A percentile compares a stretch with the other conserved stretches of the same genome.
phyloP scores from a whole-genome alignment of 2,797 vertebrate species.

The Hemitrygon akajei region DNA sequence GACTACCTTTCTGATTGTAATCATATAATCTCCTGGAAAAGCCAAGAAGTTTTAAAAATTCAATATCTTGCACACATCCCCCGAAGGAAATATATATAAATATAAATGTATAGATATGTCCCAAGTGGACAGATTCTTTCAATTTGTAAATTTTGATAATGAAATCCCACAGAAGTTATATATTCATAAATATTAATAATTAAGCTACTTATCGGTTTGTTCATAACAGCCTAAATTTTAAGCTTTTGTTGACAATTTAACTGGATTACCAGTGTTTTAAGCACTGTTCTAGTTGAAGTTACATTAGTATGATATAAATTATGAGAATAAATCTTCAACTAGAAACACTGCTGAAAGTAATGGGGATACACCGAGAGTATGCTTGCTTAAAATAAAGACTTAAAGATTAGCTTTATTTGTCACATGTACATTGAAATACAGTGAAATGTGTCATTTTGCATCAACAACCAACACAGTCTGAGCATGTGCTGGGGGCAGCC shows the following conservation, averaged over 20 bases:
- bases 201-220: not conserved
- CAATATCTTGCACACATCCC: not conserved
- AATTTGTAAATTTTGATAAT: not conserved
- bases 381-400: no score
- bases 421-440: no score
- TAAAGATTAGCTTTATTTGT: no score
- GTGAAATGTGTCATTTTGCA: no score
- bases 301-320: not conserved
- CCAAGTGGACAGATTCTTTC: not conserved
- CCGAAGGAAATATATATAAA: not conserved
- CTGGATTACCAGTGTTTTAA: no score
- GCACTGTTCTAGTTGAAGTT: no score
- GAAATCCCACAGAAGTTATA: not conserved
- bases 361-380: no score
- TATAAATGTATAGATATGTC: no score
- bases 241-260: not conserved
- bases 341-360: not conserved
- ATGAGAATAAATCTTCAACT: not conserved
- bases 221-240: not conserved
- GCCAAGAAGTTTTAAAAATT: not conserved
- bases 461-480: no score
- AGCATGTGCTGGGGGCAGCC: no score
- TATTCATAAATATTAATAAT: not conserved
- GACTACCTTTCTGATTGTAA: not conserved
- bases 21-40: not conserved